Conservation (phyloP, 2,888 invertebrate species). For the Pachliopta kotzebuea region DNA sequence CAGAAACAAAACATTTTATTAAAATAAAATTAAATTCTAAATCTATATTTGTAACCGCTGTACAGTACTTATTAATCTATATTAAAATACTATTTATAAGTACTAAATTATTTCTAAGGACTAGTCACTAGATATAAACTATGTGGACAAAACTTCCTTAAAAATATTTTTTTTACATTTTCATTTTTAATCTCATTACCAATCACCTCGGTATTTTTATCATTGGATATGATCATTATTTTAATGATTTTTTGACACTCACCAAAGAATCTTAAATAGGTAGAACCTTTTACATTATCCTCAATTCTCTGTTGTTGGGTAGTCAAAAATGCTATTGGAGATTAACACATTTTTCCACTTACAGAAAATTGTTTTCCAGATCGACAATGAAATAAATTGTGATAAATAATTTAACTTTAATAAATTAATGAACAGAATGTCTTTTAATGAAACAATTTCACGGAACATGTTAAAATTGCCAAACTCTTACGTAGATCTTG, state of each 20-base stretch:
- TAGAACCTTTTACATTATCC: too few species aligned
- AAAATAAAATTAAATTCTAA: conserved; percentile 8
- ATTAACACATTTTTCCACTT: too few species aligned
- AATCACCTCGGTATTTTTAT: neutral
- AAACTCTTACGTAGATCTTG: neutral
- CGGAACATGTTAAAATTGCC: neutral
- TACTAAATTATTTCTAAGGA: conserved; percentile 19
- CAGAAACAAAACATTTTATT: conserved; percentile 26
- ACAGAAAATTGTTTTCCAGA: too few species aligned
- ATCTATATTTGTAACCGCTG: conserved; percentile 16
- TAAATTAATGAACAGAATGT: neutral
- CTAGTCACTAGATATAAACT: conserved; percentile 23
- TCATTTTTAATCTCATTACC: conserved; percentile 18
- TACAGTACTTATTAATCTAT: conserved; percentile 11
- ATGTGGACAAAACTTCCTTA: conserved; percentile 11
- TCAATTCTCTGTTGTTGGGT: too few species aligned
- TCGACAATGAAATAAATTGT: neutral
- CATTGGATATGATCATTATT: too few species aligned
- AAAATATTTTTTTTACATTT: conserved; percentile 2
- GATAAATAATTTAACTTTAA: neutral
- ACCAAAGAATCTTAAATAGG: too few species aligned
- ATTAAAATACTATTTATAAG: conserved; percentile 7
- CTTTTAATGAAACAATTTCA: neutral
- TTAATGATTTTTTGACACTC: too few species aligned
- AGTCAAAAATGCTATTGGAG: too few species aligned